Evolutionary conservation across 2,888 invertebrate genomes (phyloP), one percentile per base, ranked within the genome.

Genomic region (Adelphocoris suturalis): DNA sequence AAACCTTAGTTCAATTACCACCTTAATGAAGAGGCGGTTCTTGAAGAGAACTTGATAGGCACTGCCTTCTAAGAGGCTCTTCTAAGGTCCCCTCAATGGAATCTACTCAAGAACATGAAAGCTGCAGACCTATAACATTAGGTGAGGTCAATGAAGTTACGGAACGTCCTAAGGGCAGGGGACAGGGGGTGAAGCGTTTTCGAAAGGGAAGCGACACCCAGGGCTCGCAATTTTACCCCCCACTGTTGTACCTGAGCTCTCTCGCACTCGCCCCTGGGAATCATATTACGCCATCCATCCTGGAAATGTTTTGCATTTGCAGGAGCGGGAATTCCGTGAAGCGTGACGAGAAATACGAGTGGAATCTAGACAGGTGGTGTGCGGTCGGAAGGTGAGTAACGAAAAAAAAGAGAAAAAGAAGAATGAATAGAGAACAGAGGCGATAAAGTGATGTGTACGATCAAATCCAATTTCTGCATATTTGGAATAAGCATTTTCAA

Each of bases 1-100:
- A 85, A 61, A 85, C 85, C 61, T 85, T 85, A 85, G 57, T 85
- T 85, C 57, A 85, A 85, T 85, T 85, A 85, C 85, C 48, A 28
- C 85, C 14, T 61, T 28, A 85, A 85, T 85, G 85, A 85, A 85
- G 85, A 61, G 78, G 78, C 47, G 78, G 78, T 78, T 46, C 78
- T 9, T 47, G 76, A 78, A 78, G 78, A 78, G 78, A 78, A 78
- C 78, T 78, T 78, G 78, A 78, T 78, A 78, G 78, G 78, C 78
- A 19, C 68, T 68, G 68, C 78, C 78, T 78, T 78, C 78, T 78
- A 19, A 78, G 78, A 78, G 78, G 46, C 78, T 78, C 78, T 78
- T 78, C 78, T 78, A 19, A 78, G 78, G 78, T 78, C 78, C 78
- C 47, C 78, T 78, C 78, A 78, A 78, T 78, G 78, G 78, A 78